A percentile compares a stretch with the other conserved stretches of the same genome.
Conservation (phyloP, 2,797 vertebrate species). For the Lagodon rhomboides region DNA sequence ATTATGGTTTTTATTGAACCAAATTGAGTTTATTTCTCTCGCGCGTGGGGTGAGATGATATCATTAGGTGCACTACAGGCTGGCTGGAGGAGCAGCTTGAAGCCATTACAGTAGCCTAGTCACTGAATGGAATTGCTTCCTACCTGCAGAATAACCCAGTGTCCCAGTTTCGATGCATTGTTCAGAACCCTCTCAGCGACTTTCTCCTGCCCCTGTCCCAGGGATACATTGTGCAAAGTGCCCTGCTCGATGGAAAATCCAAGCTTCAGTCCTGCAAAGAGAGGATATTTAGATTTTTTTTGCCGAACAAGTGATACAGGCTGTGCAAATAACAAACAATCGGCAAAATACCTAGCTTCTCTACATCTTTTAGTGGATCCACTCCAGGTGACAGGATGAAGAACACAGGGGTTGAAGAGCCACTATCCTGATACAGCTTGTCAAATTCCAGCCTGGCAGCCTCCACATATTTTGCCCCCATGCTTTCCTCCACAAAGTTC, state of each 20-base stretch:
- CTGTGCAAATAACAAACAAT: conserved; percentile 2
- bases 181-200: conserved; percentile 83
- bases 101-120: conserved; percentile 17
- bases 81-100: conserved; percentile 39
- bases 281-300: conserved; percentile 4
- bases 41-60: conserved; percentile 67
- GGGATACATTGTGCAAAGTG: conserved; percentile 88
- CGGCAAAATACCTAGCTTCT: conserved; percentile 80
- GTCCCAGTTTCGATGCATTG: conserved; percentile 82
- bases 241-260: conserved; percentile 87
- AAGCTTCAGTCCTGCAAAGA: conserved; percentile 86
- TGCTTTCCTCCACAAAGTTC: conserved; percentile 87
- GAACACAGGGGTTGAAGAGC: conserved; percentile 84
- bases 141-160: conserved; percentile 91
- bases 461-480: conserved; percentile 86
- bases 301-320: not conserved
- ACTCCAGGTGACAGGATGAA: conserved; percentile 90
- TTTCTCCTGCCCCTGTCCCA: conserved; percentile 89
- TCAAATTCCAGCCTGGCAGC: conserved; percentile 81
- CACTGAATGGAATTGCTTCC: conserved; percentile 13
- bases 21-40: conserved; percentile 81
- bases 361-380: conserved; percentile 88
- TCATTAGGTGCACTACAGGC: conserved; percentile 64
- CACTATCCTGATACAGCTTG: conserved; percentile 85
- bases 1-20: conserved; percentile 82